A percentile compares a stretch with the other conserved stretches of the same genome.
These are phyloP conservation scores for Eulemur rufifrons DNA, from an alignment of 2,113 vertebrate species.

Conservation along the genomic window DNA sequence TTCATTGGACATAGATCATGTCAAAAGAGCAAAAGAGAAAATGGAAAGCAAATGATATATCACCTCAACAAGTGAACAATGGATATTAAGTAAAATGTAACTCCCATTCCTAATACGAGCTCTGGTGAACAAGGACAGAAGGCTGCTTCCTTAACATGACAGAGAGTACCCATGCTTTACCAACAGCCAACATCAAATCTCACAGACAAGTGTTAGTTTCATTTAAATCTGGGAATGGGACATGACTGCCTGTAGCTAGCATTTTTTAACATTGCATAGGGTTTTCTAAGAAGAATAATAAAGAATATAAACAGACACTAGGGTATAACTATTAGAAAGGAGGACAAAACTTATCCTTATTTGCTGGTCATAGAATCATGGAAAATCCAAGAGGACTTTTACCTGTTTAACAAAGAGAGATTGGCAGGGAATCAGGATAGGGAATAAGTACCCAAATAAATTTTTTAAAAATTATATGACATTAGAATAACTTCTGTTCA, in stretches of 20 bases:
- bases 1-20: neutral
- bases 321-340: neutral
- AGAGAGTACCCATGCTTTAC: neutral
- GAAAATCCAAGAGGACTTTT: neutral
- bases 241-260: no score
- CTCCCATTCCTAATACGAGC: neutral
- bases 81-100: neutral
- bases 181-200: neutral
- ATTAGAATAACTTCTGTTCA: neutral
- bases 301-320: neutral
- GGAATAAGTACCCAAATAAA: neutral
- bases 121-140: neutral
- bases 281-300: neutral
- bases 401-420: neutral
- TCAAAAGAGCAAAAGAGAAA: neutral
- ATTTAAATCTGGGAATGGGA: neutral
- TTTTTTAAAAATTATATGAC: neutral
- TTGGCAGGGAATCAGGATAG: neutral
- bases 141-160: neutral
- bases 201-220: neutral
- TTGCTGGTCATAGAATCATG: neutral
- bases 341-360: neutral
- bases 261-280: neutral
- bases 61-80: neutral
- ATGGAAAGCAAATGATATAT: neutral